Percentiles rank a stretch among this genome's conserved stretches.
phyloP scores from a whole-genome alignment of 1,140 invertebrate genomes.

The Drosophila asahinai region DNA sequence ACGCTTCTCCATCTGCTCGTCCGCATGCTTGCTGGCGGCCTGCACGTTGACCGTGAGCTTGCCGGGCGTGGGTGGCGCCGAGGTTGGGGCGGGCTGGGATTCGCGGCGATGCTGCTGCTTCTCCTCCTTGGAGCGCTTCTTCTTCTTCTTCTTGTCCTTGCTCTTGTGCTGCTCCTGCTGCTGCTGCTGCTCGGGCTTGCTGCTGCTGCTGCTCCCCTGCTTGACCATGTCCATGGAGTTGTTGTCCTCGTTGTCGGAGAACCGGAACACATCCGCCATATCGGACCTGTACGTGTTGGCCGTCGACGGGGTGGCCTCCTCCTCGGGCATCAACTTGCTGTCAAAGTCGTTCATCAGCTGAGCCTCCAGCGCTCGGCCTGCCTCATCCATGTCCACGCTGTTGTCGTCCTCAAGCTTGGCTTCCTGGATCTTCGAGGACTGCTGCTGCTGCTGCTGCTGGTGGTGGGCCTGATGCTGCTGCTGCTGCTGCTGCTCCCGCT shows the following conservation, averaged over 20 bases:
- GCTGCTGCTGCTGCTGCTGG: slow-evolving; percentile 73
- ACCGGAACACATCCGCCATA: slow-evolving; percentile 84
- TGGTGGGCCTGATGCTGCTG: slow-evolving; percentile 66
- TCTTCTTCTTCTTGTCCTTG: slow-evolving; percentile 93
- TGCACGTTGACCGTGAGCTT: slow-evolving; percentile 80
- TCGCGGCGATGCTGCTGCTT: slow-evolving; percentile 86
- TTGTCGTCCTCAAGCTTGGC: slow-evolving; percentile 89
- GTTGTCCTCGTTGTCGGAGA: slow-evolving; percentile 86
- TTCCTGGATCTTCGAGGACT: slow-evolving; percentile 55
- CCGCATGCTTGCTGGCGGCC: slow-evolving; percentile 68
- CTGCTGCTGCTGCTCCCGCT: slow-evolving; percentile 63
- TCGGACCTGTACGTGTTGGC: slow-evolving; percentile 80
- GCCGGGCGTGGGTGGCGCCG: slow-evolving; percentile 23
- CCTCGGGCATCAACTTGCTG: slow-evolving; percentile 77
- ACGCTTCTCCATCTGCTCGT: slow-evolving; percentile 54
- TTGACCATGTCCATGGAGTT: slow-evolving; percentile 51
- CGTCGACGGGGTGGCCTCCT: slow-evolving; percentile 79
- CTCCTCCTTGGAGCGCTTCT: slow-evolving; percentile 93
- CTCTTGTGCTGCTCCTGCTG: slow-evolving; percentile 85
- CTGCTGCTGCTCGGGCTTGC: slow-evolving; percentile 36
- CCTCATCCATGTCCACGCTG: slow-evolving; percentile 92
- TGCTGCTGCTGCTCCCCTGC: slow-evolving; percentile 24
- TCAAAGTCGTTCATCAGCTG: slow-evolving; percentile 89
- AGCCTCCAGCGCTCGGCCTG: slow-evolving; percentile 92
- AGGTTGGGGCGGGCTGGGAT: slow-evolving; percentile 86